A percentile compares a stretch with the other conserved stretches of the same genome.
These are phyloP conservation scores for Stegostoma tigrinum DNA, from an alignment of 2,113 vertebrate species.

Conservation along the genomic window DNA sequence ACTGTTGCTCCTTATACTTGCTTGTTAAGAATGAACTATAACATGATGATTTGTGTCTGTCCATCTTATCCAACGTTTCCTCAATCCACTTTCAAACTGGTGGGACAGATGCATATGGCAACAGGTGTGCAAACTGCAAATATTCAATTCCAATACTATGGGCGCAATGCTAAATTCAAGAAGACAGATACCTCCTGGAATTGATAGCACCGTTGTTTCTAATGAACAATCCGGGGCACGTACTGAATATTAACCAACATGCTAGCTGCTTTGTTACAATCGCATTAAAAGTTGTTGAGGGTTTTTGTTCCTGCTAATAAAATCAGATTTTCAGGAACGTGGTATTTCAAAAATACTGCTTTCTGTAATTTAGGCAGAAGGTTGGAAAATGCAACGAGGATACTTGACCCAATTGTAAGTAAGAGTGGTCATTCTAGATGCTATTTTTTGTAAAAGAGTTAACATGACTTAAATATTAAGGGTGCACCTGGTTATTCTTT, in stretches of 20 bases:
- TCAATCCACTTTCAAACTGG: background rate
- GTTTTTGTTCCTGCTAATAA: background rate
- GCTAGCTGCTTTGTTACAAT: background rate
- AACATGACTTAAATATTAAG: background rate
- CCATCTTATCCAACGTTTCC: background rate
- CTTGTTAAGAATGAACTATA: background rate
- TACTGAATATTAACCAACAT: background rate
- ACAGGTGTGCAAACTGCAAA: background rate
- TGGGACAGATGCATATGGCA: background rate
- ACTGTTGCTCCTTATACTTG: background rate
- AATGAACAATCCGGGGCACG: background rate
- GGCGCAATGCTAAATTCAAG: background rate
- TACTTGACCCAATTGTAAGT: background rate
- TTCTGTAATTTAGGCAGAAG: background rate
- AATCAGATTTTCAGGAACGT: background rate
- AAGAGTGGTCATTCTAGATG: background rate
- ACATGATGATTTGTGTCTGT: background rate
- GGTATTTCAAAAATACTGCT: background rate
- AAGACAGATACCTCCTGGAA: background rate
- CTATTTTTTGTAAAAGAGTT: background rate
- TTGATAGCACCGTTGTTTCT: background rate
- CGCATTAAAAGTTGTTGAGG: background rate
- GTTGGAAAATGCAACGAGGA: background rate
- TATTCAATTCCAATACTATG: background rate
- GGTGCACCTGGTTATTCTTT: background rate